Conservation (phyloP, 2,888 invertebrate species). For the Ophion slaviceki region DNA sequence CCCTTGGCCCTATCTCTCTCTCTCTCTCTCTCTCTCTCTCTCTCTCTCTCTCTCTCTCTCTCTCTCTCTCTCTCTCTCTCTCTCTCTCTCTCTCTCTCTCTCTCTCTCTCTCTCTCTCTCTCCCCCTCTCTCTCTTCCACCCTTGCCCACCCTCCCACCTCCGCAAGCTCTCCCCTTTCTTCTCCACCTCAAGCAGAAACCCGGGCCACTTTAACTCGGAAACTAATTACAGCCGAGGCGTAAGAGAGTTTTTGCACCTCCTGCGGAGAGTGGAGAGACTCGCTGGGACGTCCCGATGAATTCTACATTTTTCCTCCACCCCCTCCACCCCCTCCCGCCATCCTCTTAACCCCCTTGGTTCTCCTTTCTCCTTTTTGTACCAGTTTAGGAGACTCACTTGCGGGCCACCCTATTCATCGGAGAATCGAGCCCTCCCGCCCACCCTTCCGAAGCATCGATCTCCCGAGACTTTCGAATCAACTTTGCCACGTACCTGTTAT, state of each 20-base stretch:
- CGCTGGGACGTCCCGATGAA: constrained; percentile 56
- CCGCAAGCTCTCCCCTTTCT: constrained; percentile 45
- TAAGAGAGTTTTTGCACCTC: constrained; percentile 76
- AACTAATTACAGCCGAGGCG: constrained; percentile 80
- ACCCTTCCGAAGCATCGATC: constrained; percentile 35
- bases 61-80: constrained; percentile 46
- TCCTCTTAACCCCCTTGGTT: constrained; percentile 12
- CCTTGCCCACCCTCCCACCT: constrained; percentile 51
- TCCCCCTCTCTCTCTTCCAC: constrained; percentile 37
- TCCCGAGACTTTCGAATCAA: constrained; percentile 52
- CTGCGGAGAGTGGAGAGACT: constrained; percentile 64
- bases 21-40: constrained; percentile 9
- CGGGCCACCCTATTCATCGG: constrained; percentile 24
- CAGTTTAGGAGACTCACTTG: constrained; percentile 46
- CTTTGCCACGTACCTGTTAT: constrained; percentile 51
- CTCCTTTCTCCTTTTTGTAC: constrained; percentile 41
- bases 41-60: constrained; percentile 45
- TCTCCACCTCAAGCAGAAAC: constrained; percentile 61
- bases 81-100: constrained; percentile 40
- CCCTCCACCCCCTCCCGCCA: constrained; percentile 39
- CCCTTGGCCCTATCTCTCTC: constrained; percentile 21
- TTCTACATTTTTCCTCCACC: constrained; percentile 68
- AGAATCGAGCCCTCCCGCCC: constrained; percentile 23
- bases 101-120: constrained; percentile 14
- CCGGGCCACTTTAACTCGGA: constrained; percentile 78